Evolutionary conservation across 1,140 invertebrate genomes (phyloP).

Genomic region (Drosophila santomea): DNA sequence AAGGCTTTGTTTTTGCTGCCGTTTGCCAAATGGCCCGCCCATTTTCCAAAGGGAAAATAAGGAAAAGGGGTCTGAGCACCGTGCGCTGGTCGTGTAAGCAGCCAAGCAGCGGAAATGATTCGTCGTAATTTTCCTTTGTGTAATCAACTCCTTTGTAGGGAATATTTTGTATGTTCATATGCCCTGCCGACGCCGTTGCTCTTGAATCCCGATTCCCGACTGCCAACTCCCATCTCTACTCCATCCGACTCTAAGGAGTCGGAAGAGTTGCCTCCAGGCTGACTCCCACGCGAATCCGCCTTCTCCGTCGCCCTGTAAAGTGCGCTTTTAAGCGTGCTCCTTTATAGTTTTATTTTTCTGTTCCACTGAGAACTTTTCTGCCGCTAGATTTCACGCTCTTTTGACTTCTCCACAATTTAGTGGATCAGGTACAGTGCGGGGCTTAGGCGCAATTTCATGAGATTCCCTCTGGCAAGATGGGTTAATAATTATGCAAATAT

Average conservation of each 20-base stretch:
- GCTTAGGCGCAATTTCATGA: constrained; percentile 57
- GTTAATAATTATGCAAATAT: constrained; percentile 75
- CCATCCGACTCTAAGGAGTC: constrained; percentile 5
- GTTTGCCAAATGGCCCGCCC: constrained; percentile 53
- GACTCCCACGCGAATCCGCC: constrained; percentile 7
- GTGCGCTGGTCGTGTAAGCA: constrained; percentile 77
- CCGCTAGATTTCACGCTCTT: constrained; percentile 22
- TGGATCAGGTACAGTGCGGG: constrained; percentile 20
- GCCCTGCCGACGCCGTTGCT: constrained; percentile 64
- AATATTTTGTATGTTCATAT: constrained; percentile 83
- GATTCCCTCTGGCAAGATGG: constrained; percentile 52
- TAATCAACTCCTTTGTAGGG: constrained; percentile 84
- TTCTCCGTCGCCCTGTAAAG: constrained; percentile 32
- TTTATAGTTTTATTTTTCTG: constrained; percentile 53
- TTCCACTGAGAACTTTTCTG: constrained; percentile 41
- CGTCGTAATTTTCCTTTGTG: constrained; percentile 84
- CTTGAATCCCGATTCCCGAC: constrained; percentile 55
- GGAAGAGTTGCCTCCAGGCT: constrained; percentile 1
- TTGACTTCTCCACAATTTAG: constrained; percentile 16
- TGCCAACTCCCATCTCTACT: constrained; percentile 4
- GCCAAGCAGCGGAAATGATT: constrained; percentile 84
- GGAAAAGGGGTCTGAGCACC: constrained; percentile 31
- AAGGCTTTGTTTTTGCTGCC: constrained; percentile 70
- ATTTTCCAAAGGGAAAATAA: neutral
- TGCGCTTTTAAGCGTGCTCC: constrained; percentile 43